A percentile compares a stretch with the other conserved stretches of the same genome.
Conservation (phyloP, 2,888 invertebrate genomes). For the Cosmia trapezina region DNA sequence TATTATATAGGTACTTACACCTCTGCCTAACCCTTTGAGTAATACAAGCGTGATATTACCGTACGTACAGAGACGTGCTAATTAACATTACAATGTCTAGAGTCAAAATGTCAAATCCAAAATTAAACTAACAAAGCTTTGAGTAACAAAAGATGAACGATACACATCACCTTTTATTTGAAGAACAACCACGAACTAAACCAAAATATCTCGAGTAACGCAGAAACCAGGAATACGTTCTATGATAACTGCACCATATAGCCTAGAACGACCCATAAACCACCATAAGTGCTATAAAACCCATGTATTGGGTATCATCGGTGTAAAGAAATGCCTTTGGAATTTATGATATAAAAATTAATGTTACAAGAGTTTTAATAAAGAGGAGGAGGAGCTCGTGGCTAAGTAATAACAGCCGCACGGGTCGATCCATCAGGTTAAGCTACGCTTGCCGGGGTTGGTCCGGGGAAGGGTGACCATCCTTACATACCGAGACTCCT, state of each 20-base stretch:
- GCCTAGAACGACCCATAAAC: conserved; percentile 43
- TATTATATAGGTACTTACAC: too few species aligned
- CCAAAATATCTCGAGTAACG: neutral
- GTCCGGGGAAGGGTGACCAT: too few species aligned
- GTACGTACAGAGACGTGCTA: neutral
- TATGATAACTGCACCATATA: conserved; percentile 35
- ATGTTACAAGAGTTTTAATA: conserved; percentile 50
- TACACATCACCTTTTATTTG: neutral
- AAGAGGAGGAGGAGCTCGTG: too few species aligned
- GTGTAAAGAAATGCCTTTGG: conserved; percentile 40
- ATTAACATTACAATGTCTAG: conserved; percentile 13
- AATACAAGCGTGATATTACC: too few species aligned
- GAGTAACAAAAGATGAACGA: conserved; percentile 10
- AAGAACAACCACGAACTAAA: neutral
- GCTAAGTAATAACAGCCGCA: too few species aligned
- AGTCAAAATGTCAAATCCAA: conserved; percentile 5
- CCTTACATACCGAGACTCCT: too few species aligned
- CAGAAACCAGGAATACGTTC: neutral
- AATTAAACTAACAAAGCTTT: conserved; percentile 5
- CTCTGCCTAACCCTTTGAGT: too few species aligned
- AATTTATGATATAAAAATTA: conserved; percentile 51
- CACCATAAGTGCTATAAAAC: conserved; percentile 34
- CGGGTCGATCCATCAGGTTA: too few species aligned
- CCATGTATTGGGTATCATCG: conserved; percentile 42
- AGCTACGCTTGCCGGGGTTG: too few species aligned